phyloP scores from a whole-genome alignment of 92 coral and sea anemone species.

The Epizoanthus illoricatus region DNA sequence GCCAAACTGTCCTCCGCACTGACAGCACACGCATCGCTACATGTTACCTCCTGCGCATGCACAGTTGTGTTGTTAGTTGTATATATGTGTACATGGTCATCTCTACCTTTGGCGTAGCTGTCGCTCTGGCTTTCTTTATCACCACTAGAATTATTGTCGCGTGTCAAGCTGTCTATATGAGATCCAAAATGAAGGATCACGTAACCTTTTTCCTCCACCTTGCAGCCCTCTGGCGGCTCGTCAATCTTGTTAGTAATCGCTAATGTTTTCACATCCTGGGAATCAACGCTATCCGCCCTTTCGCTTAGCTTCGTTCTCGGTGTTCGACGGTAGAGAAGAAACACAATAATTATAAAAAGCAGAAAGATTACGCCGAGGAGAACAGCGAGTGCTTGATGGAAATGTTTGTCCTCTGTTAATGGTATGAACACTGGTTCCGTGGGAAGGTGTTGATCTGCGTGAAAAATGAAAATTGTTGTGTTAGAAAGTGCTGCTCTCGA shows the following conservation, averaged over 20 bases:
- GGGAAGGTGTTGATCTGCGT: not conserved
- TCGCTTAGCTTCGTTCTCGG: not conserved
- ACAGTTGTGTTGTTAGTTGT: too few relatives aligned
- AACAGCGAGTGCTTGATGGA: conserved; percentile 5
- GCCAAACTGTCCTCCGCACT: too few relatives aligned
- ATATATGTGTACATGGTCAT: too few relatives aligned
- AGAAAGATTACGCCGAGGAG: conserved; percentile 23
- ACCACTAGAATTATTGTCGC: not conserved
- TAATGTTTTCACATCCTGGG: not conserved
- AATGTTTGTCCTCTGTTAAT: not conserved
- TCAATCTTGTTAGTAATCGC: not conserved
- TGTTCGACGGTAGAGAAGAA: conserved; percentile 6
- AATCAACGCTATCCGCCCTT: not conserved
- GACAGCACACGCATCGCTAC: too few relatives aligned
- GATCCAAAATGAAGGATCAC: conserved; percentile 15
- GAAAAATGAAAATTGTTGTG: not conserved
- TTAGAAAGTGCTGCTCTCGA: too few relatives aligned
- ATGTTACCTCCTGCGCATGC: too few relatives aligned
- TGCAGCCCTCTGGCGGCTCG: not conserved
- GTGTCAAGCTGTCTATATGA: not conserved
- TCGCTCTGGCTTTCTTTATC: too few relatives aligned
- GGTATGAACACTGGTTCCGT: not conserved
- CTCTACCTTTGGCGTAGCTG: too few relatives aligned
- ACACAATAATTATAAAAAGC: not conserved
- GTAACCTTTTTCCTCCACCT: conserved; percentile 18